These are phyloP conservation scores for Villa cingulata DNA, from an alignment of 2,888 invertebrate genomes.

Conservation along the genomic window DNA sequence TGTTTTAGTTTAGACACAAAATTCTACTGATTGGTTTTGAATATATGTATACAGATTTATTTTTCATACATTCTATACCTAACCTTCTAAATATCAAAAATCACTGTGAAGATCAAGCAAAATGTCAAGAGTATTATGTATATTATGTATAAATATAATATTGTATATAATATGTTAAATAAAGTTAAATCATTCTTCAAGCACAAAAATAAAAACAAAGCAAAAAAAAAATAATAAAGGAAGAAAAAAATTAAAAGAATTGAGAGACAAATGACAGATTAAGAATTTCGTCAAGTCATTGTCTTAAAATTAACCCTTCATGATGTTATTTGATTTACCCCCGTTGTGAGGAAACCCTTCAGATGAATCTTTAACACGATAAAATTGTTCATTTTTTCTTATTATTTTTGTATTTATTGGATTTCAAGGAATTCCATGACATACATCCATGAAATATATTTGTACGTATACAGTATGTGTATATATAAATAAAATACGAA, in stretches of 20 bases:
- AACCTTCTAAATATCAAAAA: no score
- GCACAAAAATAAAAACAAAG: no score
- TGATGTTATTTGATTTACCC: slow-evolving; percentile 1
- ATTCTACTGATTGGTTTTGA: no score
- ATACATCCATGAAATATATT: not conserved
- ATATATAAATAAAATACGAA: no score
- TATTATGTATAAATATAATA: no score
- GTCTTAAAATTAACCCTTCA: slow-evolving; percentile 18
- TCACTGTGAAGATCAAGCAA: not conserved
- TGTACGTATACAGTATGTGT: not conserved
- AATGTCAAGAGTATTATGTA: no score
- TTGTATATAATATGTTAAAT: no score
- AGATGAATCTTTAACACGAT: not conserved
- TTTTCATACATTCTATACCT: no score
- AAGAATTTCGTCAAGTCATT: slow-evolving; percentile 34
- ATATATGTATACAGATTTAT: no score
- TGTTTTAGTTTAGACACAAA: no score
- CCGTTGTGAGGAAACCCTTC: slow-evolving; percentile 2
- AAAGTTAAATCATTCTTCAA: slow-evolving; percentile 11
- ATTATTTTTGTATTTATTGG: not conserved
- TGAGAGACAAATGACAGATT: slow-evolving; percentile 29
- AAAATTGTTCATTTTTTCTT: not conserved
- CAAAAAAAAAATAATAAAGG: no score
- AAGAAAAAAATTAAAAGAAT: no score
- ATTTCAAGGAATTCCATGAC: slow-evolving; percentile 7